Evolutionary conservation across 2,888 invertebrate genomes (phyloP).

Genomic region (Steinernema hermaphroditum): DNA sequence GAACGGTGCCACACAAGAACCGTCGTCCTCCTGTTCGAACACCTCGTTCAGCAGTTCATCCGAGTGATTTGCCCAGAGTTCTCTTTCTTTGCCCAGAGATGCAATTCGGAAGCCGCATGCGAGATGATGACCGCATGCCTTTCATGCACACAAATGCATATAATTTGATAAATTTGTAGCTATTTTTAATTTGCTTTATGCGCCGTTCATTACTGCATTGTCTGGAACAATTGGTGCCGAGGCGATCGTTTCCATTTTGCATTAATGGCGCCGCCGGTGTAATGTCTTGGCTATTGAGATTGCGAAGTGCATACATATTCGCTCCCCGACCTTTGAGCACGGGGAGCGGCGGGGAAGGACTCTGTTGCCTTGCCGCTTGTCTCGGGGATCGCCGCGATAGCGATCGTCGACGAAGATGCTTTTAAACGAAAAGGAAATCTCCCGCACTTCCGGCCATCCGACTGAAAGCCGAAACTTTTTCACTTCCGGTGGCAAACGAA

Average conservation of each 20-base stretch:
- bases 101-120: neutral
- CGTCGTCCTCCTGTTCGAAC: slow-evolving; percentile 24
- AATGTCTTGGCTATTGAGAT: neutral
- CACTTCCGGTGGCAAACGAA: neutral
- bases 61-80: neutral
- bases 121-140: slow-evolving; percentile 8
- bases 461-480: neutral
- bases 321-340: neutral
- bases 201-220: neutral
- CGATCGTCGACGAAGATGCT: neutral
- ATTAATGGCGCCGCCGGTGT: slow-evolving; percentile 7
- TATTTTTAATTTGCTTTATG: neutral
- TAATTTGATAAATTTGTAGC: slow-evolving; percentile 29
- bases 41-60: slow-evolving; percentile 26
- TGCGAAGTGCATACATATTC: neutral
- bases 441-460: neutral
- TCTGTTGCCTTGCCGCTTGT: no score
- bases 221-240: slow-evolving; percentile 6
- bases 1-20: slow-evolving; percentile 1
- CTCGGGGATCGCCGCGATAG: no score
- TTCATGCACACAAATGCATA: neutral
- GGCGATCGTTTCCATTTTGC: neutral
- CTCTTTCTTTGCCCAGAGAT: neutral
- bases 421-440: slow-evolving; percentile 1
- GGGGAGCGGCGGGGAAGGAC: neutral